Evolutionary conservation across 2,797 vertebrate species (phyloP).

Genomic region (Taenioides sp.): DNA sequence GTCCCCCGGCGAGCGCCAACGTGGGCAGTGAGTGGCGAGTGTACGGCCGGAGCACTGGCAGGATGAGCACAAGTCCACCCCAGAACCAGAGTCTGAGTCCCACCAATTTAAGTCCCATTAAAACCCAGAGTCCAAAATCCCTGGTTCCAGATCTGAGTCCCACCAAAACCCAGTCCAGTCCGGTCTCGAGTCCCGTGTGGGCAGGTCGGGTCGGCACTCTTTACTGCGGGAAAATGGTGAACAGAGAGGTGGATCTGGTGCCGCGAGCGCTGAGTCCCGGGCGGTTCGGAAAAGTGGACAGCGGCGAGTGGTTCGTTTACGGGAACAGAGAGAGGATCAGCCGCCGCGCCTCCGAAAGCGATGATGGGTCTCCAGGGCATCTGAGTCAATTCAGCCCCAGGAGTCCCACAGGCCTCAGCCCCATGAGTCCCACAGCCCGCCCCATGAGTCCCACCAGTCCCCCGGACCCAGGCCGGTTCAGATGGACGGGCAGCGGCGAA

Average conservation of each 20-base stretch:
- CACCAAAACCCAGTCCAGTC: not conserved
- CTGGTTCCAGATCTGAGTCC: not conserved
- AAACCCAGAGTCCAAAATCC: not conserved
- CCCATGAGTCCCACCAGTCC: not conserved
- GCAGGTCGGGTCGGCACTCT: not conserved
- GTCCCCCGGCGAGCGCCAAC: not conserved
- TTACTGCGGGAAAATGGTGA: not conserved
- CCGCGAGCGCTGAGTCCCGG: not conserved
- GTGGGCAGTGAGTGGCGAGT: not conserved
- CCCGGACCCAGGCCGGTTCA: constrained; percentile 11
- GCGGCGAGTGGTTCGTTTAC: constrained; percentile 7
- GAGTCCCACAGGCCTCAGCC: not conserved
- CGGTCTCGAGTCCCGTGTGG: not conserved
- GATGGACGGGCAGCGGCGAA: not conserved
- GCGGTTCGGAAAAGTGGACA: not conserved
- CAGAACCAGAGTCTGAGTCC: too few relatives aligned
- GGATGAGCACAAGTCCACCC: not conserved
- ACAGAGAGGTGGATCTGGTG: not conserved
- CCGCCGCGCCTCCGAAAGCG: not conserved
- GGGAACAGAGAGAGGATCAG: not conserved
- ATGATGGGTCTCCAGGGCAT: not conserved
- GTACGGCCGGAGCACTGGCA: not conserved
- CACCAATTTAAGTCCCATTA: not conserved
- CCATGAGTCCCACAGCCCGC: not conserved
- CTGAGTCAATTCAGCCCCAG: not conserved